Conservation (phyloP, 2,797 vertebrate species). For the Trichosurus vulpecula region DNA sequence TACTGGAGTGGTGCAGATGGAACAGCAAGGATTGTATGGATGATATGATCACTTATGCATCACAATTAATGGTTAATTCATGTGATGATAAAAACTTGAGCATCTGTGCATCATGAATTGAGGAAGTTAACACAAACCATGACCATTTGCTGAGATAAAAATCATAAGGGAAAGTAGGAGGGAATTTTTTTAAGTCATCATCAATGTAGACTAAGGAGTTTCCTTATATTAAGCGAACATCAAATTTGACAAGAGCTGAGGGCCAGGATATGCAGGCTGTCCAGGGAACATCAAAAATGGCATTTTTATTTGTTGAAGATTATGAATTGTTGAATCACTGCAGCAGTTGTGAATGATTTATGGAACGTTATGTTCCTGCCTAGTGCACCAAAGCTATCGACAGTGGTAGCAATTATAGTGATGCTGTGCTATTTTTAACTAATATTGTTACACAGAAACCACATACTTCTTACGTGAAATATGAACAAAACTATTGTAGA, state of each 20-base stretch:
- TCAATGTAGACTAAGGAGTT: slow-evolving; percentile 33
- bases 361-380: slow-evolving; percentile 69
- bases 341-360: slow-evolving; percentile 74
- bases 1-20: background rate
- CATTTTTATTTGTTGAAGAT: slow-evolving; percentile 74
- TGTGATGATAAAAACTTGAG: slow-evolving; percentile 3
- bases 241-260: slow-evolving; percentile 42
- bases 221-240: slow-evolving; percentile 15
- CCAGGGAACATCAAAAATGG: slow-evolving; percentile 65
- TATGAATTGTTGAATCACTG: slow-evolving; percentile 72
- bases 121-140: background rate
- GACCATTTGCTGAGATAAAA: slow-evolving; percentile 44
- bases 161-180: slow-evolving; percentile 43
- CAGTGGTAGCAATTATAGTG: slow-evolving; percentile 55
- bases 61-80: background rate
- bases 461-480: slow-evolving; percentile 66
- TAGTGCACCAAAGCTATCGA: slow-evolving; percentile 59
- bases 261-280: slow-evolving; percentile 36
- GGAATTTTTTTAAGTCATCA: slow-evolving; percentile 55
- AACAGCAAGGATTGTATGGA: background rate
- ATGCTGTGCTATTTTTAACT: slow-evolving; percentile 64
- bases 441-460: slow-evolving; percentile 51
- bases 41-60: background rate
- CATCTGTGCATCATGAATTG: background rate
- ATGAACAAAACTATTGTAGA: slow-evolving; percentile 54